Percentiles rank a stretch among this genome's conserved stretches.
Conservation (phyloP, 2,888 invertebrate genomes). For the Serripes groenlandicus region DNA sequence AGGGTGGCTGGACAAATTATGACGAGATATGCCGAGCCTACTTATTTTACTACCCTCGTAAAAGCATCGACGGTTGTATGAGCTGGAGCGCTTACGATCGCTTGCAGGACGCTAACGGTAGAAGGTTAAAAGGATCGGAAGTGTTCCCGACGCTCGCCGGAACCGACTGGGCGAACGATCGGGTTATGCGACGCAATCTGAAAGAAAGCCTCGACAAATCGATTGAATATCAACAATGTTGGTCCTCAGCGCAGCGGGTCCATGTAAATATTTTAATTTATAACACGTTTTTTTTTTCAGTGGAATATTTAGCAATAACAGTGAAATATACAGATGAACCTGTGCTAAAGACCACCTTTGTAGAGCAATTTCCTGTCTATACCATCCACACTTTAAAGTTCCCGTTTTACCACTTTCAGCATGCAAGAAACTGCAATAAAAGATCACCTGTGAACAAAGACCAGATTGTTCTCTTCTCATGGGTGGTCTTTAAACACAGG, state of each 20-base stretch:
- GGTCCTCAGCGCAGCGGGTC: constrained; percentile 34
- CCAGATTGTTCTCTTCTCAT: too few species aligned
- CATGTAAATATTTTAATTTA: constrained; percentile 31
- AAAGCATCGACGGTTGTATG: constrained; percentile 56
- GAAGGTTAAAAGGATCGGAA: constrained; percentile 13
- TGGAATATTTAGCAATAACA: too few species aligned
- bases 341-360: too few species aligned
- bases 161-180: constrained; percentile 38
- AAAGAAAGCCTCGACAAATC: constrained; percentile 30
- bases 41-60: constrained; percentile 57
- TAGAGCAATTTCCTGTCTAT: too few species aligned
- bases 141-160: constrained; percentile 34
- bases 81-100: constrained; percentile 58
- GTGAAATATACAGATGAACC: too few species aligned
- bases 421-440: too few species aligned
- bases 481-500: too few species aligned
- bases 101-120: constrained; percentile 10
- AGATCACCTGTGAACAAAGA: too few species aligned
- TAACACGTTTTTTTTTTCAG: too few species aligned
- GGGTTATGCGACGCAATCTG: constrained; percentile 40
- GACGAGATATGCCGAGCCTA: constrained; percentile 61
- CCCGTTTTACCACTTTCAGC: too few species aligned
- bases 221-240: constrained; percentile 46
- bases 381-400: too few species aligned
- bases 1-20: constrained; percentile 55